Percentiles rank a stretch among this genome's conserved stretches.
Conservation (phyloP, 2,797 vertebrate species). For the Smutsia temminckii region DNA sequence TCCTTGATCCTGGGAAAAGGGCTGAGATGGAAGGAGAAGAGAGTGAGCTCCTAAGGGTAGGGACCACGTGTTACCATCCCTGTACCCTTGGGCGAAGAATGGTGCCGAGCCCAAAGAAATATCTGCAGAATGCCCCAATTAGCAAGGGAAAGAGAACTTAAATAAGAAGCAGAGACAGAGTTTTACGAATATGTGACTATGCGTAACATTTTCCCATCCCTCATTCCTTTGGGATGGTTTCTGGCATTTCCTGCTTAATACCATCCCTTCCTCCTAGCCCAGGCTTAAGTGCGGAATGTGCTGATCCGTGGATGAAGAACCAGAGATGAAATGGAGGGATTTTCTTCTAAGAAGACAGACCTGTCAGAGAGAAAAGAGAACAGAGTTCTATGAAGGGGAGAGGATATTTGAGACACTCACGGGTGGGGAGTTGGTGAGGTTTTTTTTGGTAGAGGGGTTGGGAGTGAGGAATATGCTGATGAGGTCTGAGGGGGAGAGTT, state of each 20-base stretch:
- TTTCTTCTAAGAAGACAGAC: background rate
- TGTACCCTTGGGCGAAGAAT: background rate
- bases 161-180: background rate
- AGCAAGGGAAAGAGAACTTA: background rate
- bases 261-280: background rate
- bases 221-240: background rate
- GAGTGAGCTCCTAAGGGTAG: background rate
- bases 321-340: background rate
- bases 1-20: background rate
- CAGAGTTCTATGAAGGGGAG: background rate
- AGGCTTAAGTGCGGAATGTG: background rate
- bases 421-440: background rate
- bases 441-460: no score
- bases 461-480: background rate
- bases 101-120: background rate
- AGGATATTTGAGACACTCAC: accelerated
- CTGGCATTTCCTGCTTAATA: background rate
- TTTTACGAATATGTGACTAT: background rate
- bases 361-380: background rate
- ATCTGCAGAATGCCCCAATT: background rate
- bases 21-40: background rate
- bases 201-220: background rate
- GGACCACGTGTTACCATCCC: background rate
- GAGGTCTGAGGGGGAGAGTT: background rate
- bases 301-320: background rate